A percentile compares a stretch with the other conserved stretches of the same genome.
Conservation (phyloP, 1,140 invertebrate genomes). For the Kradibia gibbosae region DNA sequence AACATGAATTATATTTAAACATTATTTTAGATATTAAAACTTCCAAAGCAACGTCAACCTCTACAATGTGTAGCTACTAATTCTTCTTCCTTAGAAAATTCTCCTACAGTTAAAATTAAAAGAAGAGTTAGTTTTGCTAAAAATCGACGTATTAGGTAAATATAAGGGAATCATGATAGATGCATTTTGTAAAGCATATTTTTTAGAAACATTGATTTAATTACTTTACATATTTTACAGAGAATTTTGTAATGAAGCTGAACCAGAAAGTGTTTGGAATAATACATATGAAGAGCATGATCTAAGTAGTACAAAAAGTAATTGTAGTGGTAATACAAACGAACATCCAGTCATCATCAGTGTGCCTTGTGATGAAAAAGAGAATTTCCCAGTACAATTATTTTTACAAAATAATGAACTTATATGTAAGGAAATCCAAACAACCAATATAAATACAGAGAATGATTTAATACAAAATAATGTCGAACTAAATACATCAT, state of each 20-base stretch:
- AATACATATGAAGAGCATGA: slow-evolving; percentile 52
- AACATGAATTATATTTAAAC: not conserved
- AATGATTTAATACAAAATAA: slow-evolving; percentile 15
- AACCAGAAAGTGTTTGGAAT: slow-evolving; percentile 49
- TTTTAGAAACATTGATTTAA: slow-evolving; percentile 2
- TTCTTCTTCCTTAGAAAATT: slow-evolving; percentile 38
- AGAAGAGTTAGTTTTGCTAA: slow-evolving; percentile 53
- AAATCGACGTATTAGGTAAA: slow-evolving; percentile 49
- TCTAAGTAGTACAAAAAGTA: slow-evolving; percentile 45
- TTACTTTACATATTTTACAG: slow-evolving; percentile 19
- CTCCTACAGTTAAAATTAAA: slow-evolving; percentile 47
- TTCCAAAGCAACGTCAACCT: slow-evolving; percentile 45
- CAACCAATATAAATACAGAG: not conserved
- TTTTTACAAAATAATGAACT: slow-evolving; percentile 42
- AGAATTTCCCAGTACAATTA: slow-evolving; percentile 49
- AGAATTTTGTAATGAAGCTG: slow-evolving; percentile 51
- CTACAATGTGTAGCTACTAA: slow-evolving; percentile 46
- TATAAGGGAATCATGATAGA: not conserved
- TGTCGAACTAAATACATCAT: slow-evolving; percentile 17
- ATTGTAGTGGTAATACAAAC: slow-evolving; percentile 19
- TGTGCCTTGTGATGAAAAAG: slow-evolving; percentile 46
- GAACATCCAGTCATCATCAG: slow-evolving; percentile 42
- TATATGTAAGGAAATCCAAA: slow-evolving; percentile 31
- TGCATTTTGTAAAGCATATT: too few species aligned
- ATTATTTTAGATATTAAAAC: slow-evolving; percentile 49